These are phyloP conservation scores for Naja naja DNA, from an alignment of 2,113 vertebrate species.

Conservation along the genomic window DNA sequence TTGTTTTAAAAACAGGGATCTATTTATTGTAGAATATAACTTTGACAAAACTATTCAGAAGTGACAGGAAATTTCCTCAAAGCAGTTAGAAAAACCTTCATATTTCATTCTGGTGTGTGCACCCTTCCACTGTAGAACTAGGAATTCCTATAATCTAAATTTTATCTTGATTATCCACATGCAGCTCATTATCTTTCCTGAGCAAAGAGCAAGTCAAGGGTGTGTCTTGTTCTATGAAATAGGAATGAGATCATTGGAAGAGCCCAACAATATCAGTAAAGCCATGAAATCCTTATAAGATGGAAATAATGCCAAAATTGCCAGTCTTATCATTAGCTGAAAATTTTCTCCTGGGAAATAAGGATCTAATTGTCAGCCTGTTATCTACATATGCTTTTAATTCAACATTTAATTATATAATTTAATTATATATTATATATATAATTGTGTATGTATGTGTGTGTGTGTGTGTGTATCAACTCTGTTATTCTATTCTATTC, in stretches of 20 bases:
- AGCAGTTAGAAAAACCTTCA: not conserved
- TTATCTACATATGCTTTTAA: not conserved
- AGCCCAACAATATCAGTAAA: not conserved
- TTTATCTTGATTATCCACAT: not conserved
- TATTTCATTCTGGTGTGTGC: not conserved
- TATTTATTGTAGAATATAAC: not conserved
- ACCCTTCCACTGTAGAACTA: not conserved
- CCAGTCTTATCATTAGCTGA: not conserved
- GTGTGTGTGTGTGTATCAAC: too few species aligned
- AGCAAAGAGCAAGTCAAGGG: not conserved
- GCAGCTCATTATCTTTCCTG: not conserved
- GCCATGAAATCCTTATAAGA: not conserved
- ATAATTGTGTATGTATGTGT: too few species aligned
- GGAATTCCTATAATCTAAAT: not conserved
- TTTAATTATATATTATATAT: too few species aligned
- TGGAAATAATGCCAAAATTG: not conserved
- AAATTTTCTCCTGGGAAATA: not conserved
- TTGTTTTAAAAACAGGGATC: not conserved
- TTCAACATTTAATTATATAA: too few species aligned
- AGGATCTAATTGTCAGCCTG: not conserved
- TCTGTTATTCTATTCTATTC: too few species aligned
- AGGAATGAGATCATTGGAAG: not conserved
- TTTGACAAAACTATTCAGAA: not conserved
- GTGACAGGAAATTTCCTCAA: not conserved
- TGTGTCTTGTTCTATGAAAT: not conserved